A percentile compares a stretch with the other conserved stretches of the same genome.
Conservation (phyloP, 2,113 vertebrate genomes). For the Ammodytes marinus region DNA sequence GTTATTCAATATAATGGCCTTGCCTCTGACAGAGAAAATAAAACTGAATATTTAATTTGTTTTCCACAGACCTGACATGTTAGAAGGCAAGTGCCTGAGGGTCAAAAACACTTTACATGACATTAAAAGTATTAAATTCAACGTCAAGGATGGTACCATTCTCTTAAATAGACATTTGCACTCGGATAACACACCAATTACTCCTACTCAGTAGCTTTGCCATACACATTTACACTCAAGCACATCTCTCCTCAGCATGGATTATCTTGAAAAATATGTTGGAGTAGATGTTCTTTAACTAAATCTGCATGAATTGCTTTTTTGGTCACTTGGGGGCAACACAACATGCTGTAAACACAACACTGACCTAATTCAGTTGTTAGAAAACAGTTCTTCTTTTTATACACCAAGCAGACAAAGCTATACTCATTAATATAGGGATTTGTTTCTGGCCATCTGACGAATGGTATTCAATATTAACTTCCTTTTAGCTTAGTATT, state of each 20-base stretch:
- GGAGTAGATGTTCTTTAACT: background rate
- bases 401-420: background rate
- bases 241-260: background rate
- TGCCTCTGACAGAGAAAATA: conserved; percentile 20
- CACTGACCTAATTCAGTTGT: background rate
- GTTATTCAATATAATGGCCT: conserved; percentile 12
- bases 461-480: background rate
- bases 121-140: conserved; percentile 14
- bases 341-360: background rate
- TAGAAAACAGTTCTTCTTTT: background rate
- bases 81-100: conserved; percentile 23
- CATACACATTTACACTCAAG: background rate
- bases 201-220: background rate
- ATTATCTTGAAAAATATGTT: background rate
- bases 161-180: conserved; percentile 4
- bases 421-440: background rate
- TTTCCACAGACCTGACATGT: conserved; percentile 5
- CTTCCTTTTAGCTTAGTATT: too few relatives aligned
- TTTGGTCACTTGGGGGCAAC: background rate
- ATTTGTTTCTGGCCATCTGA: background rate
- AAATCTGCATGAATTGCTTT: background rate
- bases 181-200: background rate
- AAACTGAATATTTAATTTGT: conserved; percentile 37
- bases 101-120: conserved; percentile 11
- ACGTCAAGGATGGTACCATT: conserved; percentile 3